Percentiles rank a stretch among this genome's conserved stretches.
phyloP scores from a whole-genome alignment of 2,888 invertebrate species.

The Sphaerophoria rueppellii region DNA sequence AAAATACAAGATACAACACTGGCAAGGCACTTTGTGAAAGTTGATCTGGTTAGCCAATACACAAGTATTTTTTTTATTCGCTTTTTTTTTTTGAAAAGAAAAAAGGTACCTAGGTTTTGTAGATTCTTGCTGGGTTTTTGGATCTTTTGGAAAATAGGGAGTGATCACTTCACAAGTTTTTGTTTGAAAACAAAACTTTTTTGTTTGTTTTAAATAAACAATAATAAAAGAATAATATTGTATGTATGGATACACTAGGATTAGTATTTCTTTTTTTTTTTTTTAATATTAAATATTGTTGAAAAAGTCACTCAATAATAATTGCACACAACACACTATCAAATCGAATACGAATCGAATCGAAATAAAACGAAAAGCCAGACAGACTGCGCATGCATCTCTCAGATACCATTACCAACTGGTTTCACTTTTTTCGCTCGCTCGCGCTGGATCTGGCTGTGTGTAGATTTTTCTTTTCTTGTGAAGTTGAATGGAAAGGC shows the following conservation, averaged over 20 bases:
- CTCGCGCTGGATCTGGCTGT: constrained; percentile 3
- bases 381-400: constrained; percentile 71
- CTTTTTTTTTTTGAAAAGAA: constrained; percentile 4
- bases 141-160: constrained; percentile 21
- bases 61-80: constrained; percentile 21
- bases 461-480: constrained; percentile 53
- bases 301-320: constrained; percentile 43
- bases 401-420: constrained; percentile 69
- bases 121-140: not conserved
- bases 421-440: constrained; percentile 56
- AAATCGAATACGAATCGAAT: constrained; percentile 63
- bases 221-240: constrained; percentile 49
- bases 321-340: constrained; percentile 63
- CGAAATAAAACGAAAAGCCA: constrained; percentile 34
- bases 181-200: constrained; percentile 13
- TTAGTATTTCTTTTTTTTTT: constrained; percentile 28
- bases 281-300: no score
- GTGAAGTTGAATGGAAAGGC: constrained; percentile 39
- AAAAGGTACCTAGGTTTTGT: constrained; percentile 11
- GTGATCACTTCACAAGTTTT: constrained; percentile 16
- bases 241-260: constrained; percentile 34
- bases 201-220: constrained; percentile 39
- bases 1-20: constrained; percentile 41
- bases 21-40: constrained; percentile 67
- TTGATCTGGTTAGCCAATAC: constrained; percentile 54